These are phyloP conservation scores for Pheosia gnoma DNA, from an alignment of 2,888 invertebrate genomes.

Conservation along the genomic window DNA sequence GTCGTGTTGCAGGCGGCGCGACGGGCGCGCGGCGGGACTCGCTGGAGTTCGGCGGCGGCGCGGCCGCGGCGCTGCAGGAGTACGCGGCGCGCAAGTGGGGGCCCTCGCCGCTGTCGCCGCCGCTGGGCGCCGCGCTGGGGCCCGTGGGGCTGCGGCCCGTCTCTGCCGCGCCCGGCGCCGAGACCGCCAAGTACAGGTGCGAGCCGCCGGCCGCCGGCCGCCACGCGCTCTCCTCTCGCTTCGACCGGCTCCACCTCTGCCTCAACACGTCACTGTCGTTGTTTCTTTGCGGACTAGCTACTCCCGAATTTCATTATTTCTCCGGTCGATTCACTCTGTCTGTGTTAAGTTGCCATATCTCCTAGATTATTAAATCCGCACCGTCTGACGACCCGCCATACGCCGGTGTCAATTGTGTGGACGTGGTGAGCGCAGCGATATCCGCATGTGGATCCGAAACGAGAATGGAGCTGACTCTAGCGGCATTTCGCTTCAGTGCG, in stretches of 20 bases:
- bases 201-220: conserved; percentile 15
- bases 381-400: too few relatives aligned
- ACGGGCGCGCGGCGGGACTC: conserved; percentile 79
- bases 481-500: conserved; percentile 23
- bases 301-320: too few relatives aligned
- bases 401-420: too few relatives aligned
- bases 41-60: conserved; percentile 82
- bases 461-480: conserved; percentile 25
- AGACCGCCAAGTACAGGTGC: conserved; percentile 90
- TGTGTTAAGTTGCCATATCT: too few relatives aligned
- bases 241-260: conserved; percentile 6
- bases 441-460: conserved; percentile 13
- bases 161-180: conserved; percentile 93
- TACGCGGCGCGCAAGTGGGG: conserved; percentile 84
- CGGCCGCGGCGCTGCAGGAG: conserved; percentile 75
- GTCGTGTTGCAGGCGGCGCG: conserved; percentile 75
- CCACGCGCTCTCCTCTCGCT: conserved; percentile 14
- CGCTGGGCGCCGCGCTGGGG: conserved; percentile 87
- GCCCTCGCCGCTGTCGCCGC: conserved; percentile 87
- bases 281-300: too few relatives aligned
- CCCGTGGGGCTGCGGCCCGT: conserved; percentile 86
- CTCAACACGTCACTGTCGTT: background rate
- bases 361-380: too few relatives aligned
- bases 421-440: background rate
- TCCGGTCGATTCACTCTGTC: too few relatives aligned